These are phyloP conservation scores for Arion vulgaris DNA, from an alignment of 1,140 invertebrate genomes.

Conservation along the genomic window DNA sequence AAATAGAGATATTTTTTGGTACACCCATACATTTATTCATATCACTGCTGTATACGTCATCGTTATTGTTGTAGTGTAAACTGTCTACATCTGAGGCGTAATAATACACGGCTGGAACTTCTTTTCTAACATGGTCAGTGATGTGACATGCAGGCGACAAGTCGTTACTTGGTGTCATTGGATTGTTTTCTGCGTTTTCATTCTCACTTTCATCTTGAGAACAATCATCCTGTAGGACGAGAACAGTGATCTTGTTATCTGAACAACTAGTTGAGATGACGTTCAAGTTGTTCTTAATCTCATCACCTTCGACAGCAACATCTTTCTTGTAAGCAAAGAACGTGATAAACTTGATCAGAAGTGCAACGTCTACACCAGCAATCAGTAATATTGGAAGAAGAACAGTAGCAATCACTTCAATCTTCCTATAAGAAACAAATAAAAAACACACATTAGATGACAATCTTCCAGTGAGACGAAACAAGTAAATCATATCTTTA, in stretches of 20 bases:
- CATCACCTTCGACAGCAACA: too few relatives aligned
- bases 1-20: too few relatives aligned
- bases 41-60: too few relatives aligned
- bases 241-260: neutral
- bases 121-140: neutral
- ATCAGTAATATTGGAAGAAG: constrained; percentile 21
- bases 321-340: neutral
- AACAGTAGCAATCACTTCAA: constrained; percentile 5
- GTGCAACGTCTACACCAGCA: constrained; percentile 14
- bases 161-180: neutral
- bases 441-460: neutral
- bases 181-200: neutral
- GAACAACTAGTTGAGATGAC: neutral
- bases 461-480: too few relatives aligned
- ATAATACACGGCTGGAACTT: neutral
- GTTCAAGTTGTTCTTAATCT: neutral
- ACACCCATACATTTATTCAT: too few relatives aligned
- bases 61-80: too few relatives aligned
- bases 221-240: neutral
- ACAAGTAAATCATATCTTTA: too few relatives aligned
- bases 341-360: constrained; percentile 9
- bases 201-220: neutral
- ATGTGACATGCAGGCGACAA: neutral
- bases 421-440: constrained; percentile 4
- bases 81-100: too few relatives aligned